Evolutionary conservation across 2,113 vertebrate species (phyloP).

Genomic region (Castor canadensis): DNA sequence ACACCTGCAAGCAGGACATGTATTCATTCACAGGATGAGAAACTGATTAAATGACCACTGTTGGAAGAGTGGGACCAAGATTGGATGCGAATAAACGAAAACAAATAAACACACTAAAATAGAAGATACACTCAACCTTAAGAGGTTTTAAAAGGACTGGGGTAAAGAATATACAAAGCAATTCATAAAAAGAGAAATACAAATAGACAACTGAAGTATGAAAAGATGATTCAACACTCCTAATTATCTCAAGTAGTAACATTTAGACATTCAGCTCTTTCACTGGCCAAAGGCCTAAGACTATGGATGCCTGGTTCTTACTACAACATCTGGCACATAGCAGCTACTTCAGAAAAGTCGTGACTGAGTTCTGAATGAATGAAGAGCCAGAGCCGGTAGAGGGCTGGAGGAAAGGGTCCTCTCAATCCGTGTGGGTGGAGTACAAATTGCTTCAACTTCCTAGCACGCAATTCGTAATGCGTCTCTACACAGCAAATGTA

Average conservation of each 20-base stretch:
- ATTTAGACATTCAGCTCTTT: background rate
- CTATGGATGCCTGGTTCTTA: background rate
- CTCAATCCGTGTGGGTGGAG: background rate
- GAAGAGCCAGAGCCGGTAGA: background rate
- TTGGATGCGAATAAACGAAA: background rate
- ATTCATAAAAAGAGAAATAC: background rate
- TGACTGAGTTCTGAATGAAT: background rate
- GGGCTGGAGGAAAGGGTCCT: background rate
- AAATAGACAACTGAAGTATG: background rate
- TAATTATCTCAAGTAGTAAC: background rate
- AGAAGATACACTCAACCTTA: background rate
- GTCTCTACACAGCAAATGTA: background rate
- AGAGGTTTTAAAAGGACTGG: background rate
- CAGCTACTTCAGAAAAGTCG: background rate
- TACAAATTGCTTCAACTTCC: background rate
- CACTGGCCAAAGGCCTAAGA: background rate
- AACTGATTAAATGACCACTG: background rate
- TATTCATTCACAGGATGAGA: background rate
- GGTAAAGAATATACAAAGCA: background rate
- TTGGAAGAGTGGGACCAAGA: background rate
- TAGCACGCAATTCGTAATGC: background rate
- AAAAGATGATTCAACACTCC: background rate
- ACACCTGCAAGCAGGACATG: background rate
- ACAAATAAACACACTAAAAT: background rate
- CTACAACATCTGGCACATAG: background rate